Base-by-base conservation (phyloP, 2,888 invertebrate species). In the Vandiemenella viatica region DNA sequence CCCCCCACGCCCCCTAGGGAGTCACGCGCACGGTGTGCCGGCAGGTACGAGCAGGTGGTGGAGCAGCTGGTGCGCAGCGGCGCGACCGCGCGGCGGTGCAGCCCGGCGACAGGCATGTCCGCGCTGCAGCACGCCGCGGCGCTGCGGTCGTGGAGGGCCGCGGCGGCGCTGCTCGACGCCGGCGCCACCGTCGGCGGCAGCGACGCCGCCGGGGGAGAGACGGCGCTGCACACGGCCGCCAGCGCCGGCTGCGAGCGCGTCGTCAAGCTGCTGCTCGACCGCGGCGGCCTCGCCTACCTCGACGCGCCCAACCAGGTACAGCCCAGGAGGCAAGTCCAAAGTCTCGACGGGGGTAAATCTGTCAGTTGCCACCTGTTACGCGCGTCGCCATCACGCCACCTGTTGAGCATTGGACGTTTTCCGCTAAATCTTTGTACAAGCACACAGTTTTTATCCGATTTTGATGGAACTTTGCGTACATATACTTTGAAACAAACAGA, bases 201-300 rank as follows among this genome's bases (percentile, higher is more conserved):
- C 10, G 32, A 58, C 43, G 58, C 57, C 20, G 58, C 59, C 17
- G 57, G 60, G 22, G 60, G 61, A 49, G 63, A 63, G 53, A 67
- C 65, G 32, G 63, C 65, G 50, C 55, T 67, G 37, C 67, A 68
- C 52, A 60, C 64, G 15, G 65, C 67, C 4, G 65, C 66, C n/a
- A 60, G 60, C 43, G 54, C 57, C 20, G 67, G 66, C 18, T 58
- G 56, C 45, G 16, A 50, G 5, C 51, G 57, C 4, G 53, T 56
- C 5, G 51, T 61, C 19, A 20, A 41, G 16, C 23, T 56, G 21
- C 56, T 62, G 4, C 22, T 21, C 22, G n/a, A 21, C n/a, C 37
- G 37, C 47, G 55, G 47, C 8, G 55, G 54, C 32, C 10, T 13
- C 18, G 3, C 37, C n/a, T 37, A 42, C 42, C 48, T 56, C 50